Evolutionary conservation across 2,888 invertebrate species (phyloP).

Genomic region (Oscheius myriophilus): DNA sequence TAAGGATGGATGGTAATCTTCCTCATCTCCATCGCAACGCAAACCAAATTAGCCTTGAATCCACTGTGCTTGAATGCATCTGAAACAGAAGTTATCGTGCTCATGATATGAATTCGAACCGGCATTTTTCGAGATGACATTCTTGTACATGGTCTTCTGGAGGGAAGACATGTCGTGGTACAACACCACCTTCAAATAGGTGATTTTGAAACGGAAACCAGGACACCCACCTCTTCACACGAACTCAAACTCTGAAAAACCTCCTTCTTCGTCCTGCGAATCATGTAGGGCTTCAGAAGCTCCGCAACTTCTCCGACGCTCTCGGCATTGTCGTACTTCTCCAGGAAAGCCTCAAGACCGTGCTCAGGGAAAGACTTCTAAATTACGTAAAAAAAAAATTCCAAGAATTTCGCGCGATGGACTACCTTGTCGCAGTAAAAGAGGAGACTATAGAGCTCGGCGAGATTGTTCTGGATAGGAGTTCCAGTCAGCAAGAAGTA

Average conservation of each 20-base stretch:
- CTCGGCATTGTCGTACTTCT: too few species aligned
- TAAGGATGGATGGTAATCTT: conserved; percentile 73
- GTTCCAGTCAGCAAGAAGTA: conserved; percentile 72
- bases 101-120: neutral
- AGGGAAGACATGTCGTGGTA: conserved; percentile 72
- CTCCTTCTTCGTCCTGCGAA: conserved; percentile 71
- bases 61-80: neutral
- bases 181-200: conserved; percentile 71
- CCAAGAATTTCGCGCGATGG: too few species aligned
- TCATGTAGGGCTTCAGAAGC: conserved; percentile 70
- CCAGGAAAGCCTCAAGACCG: conserved; percentile 37
- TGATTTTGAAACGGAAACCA: neutral
- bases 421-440: conserved; percentile 67
- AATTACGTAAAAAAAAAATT: neutral
- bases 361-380: neutral
- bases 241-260: conserved; percentile 68
- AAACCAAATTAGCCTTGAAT: conserved; percentile 33
- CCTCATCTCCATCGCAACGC: conserved; percentile 72
- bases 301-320: too few species aligned
- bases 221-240: conserved; percentile 2
- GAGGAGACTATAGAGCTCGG: conserved; percentile 72
- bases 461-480: conserved; percentile 73
- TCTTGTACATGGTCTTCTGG: conserved; percentile 72
- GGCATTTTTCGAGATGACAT: conserved; percentile 71
- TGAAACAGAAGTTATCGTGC: neutral